Conservation (phyloP, 2,797 vertebrate species). For the Takifugu ocellatus region DNA sequence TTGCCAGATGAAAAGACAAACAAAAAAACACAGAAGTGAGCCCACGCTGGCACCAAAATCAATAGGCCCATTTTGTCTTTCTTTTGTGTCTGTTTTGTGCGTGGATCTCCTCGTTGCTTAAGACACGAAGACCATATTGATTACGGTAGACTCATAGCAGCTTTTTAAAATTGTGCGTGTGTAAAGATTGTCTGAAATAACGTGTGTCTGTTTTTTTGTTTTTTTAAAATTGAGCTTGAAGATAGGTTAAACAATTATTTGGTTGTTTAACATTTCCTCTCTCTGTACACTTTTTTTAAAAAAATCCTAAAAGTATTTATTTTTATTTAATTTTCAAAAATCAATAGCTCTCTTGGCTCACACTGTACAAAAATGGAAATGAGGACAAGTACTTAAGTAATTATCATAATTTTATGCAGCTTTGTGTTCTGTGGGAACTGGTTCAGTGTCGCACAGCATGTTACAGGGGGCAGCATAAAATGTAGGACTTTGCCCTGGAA, state of each 20-base stretch:
- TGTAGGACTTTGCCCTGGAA: slow-evolving; percentile 77
- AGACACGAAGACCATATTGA: slow-evolving; percentile 61
- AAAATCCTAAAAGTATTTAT: slow-evolving; percentile 41
- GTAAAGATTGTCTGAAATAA: slow-evolving; percentile 10
- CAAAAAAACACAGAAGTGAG: slow-evolving; percentile 72
- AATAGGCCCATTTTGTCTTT: slow-evolving; percentile 71
- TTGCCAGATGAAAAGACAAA: slow-evolving; percentile 79
- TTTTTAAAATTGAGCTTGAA: background rate
- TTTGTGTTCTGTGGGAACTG: slow-evolving; percentile 76
- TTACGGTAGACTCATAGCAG: slow-evolving; percentile 28
- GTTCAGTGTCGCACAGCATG: slow-evolving; percentile 69
- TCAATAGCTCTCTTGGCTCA: slow-evolving; percentile 47
- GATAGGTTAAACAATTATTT: slow-evolving; percentile 4
- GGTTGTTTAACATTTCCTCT: background rate
- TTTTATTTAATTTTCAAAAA: slow-evolving; percentile 45
- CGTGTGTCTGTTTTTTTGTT: too few relatives aligned
- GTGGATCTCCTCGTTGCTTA: slow-evolving; percentile 48
- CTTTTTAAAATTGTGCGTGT: slow-evolving; percentile 32
- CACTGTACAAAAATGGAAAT: slow-evolving; percentile 67
- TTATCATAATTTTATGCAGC: slow-evolving; percentile 80
- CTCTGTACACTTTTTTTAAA: slow-evolving; percentile 3
- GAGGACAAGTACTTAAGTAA: slow-evolving; percentile 76
- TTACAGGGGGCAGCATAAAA: slow-evolving; percentile 69
- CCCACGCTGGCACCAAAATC: slow-evolving; percentile 72
- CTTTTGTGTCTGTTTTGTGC: slow-evolving; percentile 65